Percentiles rank a stretch among this genome's conserved stretches.
Conservation (phyloP, 1,140 invertebrate genomes). For the Lordiphosa stackelbergi region DNA sequence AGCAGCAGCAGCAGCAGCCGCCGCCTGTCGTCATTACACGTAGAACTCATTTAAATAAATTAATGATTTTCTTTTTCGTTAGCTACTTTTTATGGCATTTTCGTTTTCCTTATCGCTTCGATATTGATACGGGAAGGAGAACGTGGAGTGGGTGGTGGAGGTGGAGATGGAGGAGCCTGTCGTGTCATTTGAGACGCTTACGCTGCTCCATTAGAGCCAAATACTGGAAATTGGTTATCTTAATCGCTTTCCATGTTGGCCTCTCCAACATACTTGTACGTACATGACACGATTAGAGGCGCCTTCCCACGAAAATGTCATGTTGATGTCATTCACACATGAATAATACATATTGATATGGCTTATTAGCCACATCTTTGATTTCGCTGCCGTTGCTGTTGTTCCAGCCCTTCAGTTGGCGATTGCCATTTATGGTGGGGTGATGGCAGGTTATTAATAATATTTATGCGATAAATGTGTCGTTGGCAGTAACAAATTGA, state of each 20-base stretch:
- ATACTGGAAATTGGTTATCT: constrained; percentile 61
- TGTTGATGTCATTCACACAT: constrained; percentile 46
- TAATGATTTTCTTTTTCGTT: constrained; percentile 50
- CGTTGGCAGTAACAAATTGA: constrained; percentile 5
- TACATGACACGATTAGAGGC: no score
- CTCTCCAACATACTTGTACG: constrained; percentile 1
- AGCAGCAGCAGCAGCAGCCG: no score
- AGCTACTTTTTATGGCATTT: constrained; percentile 54
- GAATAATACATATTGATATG: constrained; percentile 45
- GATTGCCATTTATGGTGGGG: constrained; percentile 39
- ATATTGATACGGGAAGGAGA: constrained; percentile 13
- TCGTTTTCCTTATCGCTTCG: constrained; percentile 32
- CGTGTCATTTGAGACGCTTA: neutral
- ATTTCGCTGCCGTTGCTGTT: constrained; percentile 23
- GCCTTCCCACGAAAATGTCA: no score
- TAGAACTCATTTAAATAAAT: constrained; percentile 69
- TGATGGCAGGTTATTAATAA: constrained; percentile 34
- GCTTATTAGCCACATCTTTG: constrained; percentile 44
- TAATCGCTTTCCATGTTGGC: constrained; percentile 51
- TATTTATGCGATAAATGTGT: no score
- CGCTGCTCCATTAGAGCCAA: constrained; percentile 18
- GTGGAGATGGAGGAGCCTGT: no score
- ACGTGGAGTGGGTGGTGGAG: no score
- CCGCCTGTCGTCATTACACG: constrained; percentile 52
- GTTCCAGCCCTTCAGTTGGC: neutral